Percentiles rank a stretch among this genome's conserved stretches.
These are phyloP conservation scores for Chrysoperla carnea DNA, from an alignment of 1,140 invertebrate genomes.

Conservation along the genomic window DNA sequence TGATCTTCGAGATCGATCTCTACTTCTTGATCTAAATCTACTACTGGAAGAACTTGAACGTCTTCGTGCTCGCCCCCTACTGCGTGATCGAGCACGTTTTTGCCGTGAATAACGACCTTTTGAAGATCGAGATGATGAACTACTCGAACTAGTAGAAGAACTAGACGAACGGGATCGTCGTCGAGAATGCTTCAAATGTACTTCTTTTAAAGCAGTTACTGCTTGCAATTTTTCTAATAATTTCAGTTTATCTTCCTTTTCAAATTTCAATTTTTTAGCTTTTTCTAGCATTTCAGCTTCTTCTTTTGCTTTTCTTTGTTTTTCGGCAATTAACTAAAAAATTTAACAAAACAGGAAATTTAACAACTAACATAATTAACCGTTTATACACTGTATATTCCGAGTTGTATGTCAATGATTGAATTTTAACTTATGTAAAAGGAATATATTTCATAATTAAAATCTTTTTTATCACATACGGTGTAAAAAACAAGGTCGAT, in stretches of 20 bases:
- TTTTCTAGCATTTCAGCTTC: conserved; percentile 28
- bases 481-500: too few species aligned
- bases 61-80: background rate
- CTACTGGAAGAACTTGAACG: background rate
- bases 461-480: too few species aligned
- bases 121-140: background rate
- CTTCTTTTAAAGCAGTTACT: conserved; percentile 18
- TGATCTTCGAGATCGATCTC: background rate
- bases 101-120: background rate
- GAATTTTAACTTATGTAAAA: background rate
- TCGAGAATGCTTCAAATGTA: conserved; percentile 3
- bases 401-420: conserved; percentile 1
- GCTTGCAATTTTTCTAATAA: conserved; percentile 14
- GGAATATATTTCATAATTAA: conserved; percentile 1
- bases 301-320: conserved; percentile 24
- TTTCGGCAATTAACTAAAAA: conserved; percentile 21
- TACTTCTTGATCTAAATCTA: background rate
- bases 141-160: conserved; percentile 9
- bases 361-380: background rate
- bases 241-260: conserved; percentile 17
- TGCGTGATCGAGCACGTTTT: background rate
- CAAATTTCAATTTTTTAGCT: conserved; percentile 23
- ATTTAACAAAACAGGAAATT: background rate
- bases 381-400: conserved; percentile 3
- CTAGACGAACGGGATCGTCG: background rate